Base-by-base conservation (phyloP, 2,888 invertebrate species). In the Disparrhopalites patrizii region DNA sequence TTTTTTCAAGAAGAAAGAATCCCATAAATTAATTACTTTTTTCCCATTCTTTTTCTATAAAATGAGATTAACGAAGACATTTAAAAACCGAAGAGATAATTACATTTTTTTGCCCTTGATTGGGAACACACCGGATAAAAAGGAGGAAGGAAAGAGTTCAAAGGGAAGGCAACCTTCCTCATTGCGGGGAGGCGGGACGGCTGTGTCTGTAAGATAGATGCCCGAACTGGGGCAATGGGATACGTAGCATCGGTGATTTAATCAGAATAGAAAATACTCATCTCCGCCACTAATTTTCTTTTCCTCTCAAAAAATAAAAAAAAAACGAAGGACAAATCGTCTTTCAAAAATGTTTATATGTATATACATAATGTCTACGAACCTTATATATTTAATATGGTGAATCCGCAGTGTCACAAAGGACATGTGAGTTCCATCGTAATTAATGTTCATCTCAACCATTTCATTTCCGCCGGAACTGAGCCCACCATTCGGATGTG, bases 121-220 rank as follows among this genome's bases (percentile, higher is more conserved):
- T n/a, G n/a, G n/a, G n/a, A n/a, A n/a, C n/a, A n/a, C n/a, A n/a
- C n/a, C n/a, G n/a, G n/a, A n/a, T n/a, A n/a, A n/a, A n/a, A n/a
- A n/a, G n/a, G n/a, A n/a, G n/a, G n/a, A n/a, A n/a, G n/a, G n/a
- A n/a, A n/a, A n/a, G n/a, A 25, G 1, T 43, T 60, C 23, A 43
- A 8, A 15, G 60, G 52, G 23, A 27, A 66, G 18, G 64, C 66
- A 15, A 73, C 67, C n/a, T 73, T 73, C 51, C 38, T 75, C 0
- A 70, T 75, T 50, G 67, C 43, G 31, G 75, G 75, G 1, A 40
- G 70, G 31, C 58, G 67, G 31, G 75, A 75, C 65, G 75, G 75
- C 1, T 64, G 70, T 8, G 36, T 75, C 0, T 67, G 66, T 20
- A 67, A 67, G 51, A 27, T 75, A 30, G 65, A 72, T 60, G 10